A percentile compares a stretch with the other conserved stretches of the same genome.
Conservation (phyloP, 2,113 vertebrate genomes). For the Sturnira hondurensis region DNA sequence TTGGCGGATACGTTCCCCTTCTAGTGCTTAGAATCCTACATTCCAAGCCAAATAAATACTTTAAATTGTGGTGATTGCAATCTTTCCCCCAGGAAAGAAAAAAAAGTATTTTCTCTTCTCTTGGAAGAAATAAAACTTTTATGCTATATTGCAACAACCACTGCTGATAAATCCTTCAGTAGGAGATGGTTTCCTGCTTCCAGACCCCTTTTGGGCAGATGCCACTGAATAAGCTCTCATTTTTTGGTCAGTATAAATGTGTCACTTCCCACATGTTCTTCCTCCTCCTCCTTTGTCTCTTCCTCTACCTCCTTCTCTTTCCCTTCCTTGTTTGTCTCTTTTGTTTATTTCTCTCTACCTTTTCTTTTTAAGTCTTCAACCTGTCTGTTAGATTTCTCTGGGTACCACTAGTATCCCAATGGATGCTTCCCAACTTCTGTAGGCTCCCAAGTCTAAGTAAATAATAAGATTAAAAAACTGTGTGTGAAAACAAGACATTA, state of each 20-base stretch:
- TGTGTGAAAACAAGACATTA: background rate
- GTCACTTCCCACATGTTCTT: background rate
- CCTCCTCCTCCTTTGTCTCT: background rate
- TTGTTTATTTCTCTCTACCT: background rate
- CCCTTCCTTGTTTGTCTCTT: background rate
- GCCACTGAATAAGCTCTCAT: background rate
- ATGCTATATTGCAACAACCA: background rate
- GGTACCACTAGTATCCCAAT: background rate
- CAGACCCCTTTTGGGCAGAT: background rate
- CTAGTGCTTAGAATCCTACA: slow-evolving; percentile 3
- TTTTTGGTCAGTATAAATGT: background rate
- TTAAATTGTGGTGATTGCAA: slow-evolving; percentile 28
- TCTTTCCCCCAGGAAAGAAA: slow-evolving; percentile 50
- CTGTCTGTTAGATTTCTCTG: background rate
- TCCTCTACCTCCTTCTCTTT: background rate
- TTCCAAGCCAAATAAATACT: slow-evolving; percentile 28
- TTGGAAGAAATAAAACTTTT: slow-evolving; percentile 33
- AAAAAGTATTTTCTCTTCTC: slow-evolving; percentile 38
- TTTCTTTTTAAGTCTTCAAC: background rate
- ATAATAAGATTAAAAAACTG: background rate
- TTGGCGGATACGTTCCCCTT: background rate
- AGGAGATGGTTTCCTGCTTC: background rate
- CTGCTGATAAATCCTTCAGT: background rate
- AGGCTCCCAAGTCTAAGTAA: background rate
- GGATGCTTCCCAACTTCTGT: background rate